Base-by-base conservation (phyloP, 2,113 vertebrate genomes). In the Monopterus albus region DNA sequence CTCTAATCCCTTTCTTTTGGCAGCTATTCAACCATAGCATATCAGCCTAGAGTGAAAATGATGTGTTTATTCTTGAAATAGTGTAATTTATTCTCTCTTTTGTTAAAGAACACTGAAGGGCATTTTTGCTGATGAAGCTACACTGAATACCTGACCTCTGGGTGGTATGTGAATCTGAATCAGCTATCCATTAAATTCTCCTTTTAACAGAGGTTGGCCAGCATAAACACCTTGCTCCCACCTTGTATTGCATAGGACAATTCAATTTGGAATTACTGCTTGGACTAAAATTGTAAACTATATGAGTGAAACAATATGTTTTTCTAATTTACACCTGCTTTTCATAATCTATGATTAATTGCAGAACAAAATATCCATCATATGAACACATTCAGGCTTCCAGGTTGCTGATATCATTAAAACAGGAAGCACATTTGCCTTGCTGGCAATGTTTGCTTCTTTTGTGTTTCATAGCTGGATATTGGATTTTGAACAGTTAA, bases 1-100 rank as follows among this genome's bases (percentile, higher is more conserved):
- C 57, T 72, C 39, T 63, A 59, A 75, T 75, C 49, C 38, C 2
- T 53, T 17, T 65, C 23, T 36, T 63, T 60, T 72, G 58, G 77
- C 57, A 64, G 70, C 57, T 46, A 26, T 51, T 78, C 36, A 68
- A 35, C 36, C 40, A 53, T n/a, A 57, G 36, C 29, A 51, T 25
- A 59, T 72, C 6, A 5, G 42, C 50, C 36, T 49, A 39, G 51
- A 62, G 18, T 23, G 57, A 56, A 60, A 56, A 76, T 33, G 8
- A 73, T 68, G 72, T 39, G 45, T 63, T 68, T 56, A 55, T 42
- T 53, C 15, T 39, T 61, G 18, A 72, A 47, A 63, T 68, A 12
- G 55, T 52, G 13, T 14, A 1, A 31, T 55, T 28, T 46, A 7
- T 6, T 28, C 17, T 23, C 15, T 58, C 42, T 65, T 68, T 75